These are phyloP conservation scores for Bathynomus jamesi DNA, from an alignment of 1,140 invertebrate genomes.

Conservation along the genomic window DNA sequence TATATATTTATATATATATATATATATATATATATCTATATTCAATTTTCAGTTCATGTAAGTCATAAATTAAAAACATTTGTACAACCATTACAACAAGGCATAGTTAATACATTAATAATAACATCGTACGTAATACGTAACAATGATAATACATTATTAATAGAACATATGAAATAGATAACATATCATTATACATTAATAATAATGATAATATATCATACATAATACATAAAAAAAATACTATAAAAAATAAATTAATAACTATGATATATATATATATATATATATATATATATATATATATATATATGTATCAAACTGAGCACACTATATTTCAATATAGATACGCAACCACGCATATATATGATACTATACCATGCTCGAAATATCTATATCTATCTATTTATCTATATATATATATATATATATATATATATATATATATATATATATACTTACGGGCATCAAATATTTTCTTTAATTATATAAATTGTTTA, in stretches of 20 bases:
- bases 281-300: conserved; percentile 1
- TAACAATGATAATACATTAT: too few species aligned
- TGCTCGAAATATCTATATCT: background rate
- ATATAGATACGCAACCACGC: background rate
- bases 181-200: too few species aligned
- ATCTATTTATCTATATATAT: background rate
- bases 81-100: too few species aligned
- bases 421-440: background rate
- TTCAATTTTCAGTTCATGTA: background rate
- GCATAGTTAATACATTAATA: too few species aligned
- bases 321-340: background rate
- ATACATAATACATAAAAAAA: too few species aligned
- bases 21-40: background rate
- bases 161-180: too few species aligned
- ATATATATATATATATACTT: background rate
- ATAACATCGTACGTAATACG: too few species aligned
- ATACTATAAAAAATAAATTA: too few species aligned
- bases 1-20: too few species aligned
- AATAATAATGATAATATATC: too few species aligned
- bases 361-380: background rate
- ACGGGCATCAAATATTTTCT: background rate
- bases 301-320: background rate
- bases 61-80: background rate
- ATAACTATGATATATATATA: background rate
- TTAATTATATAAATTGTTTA: background rate